These are phyloP conservation scores for Chrysogorgia sp. DNA, from an alignment of 92 coral and sea anemone species.

Conservation along the genomic window DNA sequence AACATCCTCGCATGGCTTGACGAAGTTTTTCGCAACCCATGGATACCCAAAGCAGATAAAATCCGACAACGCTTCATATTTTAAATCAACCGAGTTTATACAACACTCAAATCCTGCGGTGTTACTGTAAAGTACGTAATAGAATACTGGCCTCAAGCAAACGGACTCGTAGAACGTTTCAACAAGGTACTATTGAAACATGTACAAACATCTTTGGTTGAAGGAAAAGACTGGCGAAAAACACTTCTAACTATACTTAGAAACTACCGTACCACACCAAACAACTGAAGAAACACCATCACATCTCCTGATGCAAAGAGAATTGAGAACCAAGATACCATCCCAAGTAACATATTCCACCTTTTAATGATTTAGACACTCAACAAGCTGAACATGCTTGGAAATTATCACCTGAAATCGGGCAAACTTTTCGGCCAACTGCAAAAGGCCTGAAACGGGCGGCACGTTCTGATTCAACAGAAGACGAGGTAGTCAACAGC, in stretches of 20 bases:
- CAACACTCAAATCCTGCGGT: constrained; percentile 54
- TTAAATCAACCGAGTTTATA: constrained; percentile 57
- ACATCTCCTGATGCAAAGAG: constrained; percentile 42
- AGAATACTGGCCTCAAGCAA: constrained; percentile 61
- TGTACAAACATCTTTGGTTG: constrained; percentile 40
- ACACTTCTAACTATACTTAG: constrained; percentile 33
- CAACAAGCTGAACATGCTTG: too few species aligned
- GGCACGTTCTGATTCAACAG: too few species aligned
- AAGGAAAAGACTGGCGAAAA: constrained; percentile 21
- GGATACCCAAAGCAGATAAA: constrained; percentile 53
- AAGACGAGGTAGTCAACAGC: too few species aligned
- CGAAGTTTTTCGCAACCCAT: constrained; percentile 41
- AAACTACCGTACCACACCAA: constrained; percentile 49
- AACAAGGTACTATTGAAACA: constrained; percentile 47
- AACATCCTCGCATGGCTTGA: constrained; percentile 44
- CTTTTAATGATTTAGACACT: too few species aligned
- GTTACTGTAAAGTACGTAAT: constrained; percentile 31
- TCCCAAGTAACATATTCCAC: not conserved
- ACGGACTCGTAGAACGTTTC: constrained; percentile 50
- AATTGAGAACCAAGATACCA: constrained; percentile 55
- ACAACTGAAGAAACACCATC: constrained; percentile 53
- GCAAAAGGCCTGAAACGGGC: too few species aligned
- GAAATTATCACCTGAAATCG: too few species aligned
- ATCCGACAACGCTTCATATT: constrained; percentile 60
- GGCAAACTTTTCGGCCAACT: too few species aligned